These are phyloP conservation scores for Oncopodura yosiiana DNA, from an alignment of 1,140 invertebrate genomes.

Conservation along the genomic window DNA sequence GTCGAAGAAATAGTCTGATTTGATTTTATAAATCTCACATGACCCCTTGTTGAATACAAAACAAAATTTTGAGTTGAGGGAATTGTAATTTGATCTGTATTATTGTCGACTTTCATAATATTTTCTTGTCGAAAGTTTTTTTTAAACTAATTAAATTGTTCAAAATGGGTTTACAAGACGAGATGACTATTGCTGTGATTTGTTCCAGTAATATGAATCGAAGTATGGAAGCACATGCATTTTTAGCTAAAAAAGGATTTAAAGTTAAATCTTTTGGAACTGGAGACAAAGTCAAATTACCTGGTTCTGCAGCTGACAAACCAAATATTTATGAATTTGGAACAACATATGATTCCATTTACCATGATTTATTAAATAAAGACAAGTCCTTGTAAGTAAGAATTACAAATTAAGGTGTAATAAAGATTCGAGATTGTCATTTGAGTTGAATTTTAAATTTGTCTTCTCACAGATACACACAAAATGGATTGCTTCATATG, in stretches of 20 bases:
- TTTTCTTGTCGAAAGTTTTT: no score
- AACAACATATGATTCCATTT: constrained; percentile 91
- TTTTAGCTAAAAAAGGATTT: constrained; percentile 92
- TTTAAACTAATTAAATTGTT: no score
- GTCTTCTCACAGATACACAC: constrained; percentile 68
- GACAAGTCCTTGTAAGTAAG: constrained; percentile 67
- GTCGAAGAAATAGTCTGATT: no score
- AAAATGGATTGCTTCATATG: constrained; percentile 98
- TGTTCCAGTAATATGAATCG: constrained; percentile 99
- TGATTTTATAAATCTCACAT: no score
- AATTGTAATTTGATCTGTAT: no score
- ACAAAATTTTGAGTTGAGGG: no score
- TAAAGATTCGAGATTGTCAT: neutral
- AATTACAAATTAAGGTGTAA: neutral
- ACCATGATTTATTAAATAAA: constrained; percentile 81
- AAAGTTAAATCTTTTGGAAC: constrained; percentile 94
- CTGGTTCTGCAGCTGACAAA: constrained; percentile 84
- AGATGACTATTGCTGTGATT: constrained; percentile 77
- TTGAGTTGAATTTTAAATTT: constrained; percentile 10
- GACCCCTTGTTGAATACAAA: no score
- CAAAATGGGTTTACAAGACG: constrained; percentile 16
- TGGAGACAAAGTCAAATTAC: constrained; percentile 93
- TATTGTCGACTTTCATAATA: no score
- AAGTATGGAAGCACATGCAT: constrained; percentile 98
- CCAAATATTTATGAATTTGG: constrained; percentile 99